These are phyloP conservation scores for Dasyornis broadbenti DNA, from an alignment of 2,113 vertebrate species.

Conservation along the genomic window DNA sequence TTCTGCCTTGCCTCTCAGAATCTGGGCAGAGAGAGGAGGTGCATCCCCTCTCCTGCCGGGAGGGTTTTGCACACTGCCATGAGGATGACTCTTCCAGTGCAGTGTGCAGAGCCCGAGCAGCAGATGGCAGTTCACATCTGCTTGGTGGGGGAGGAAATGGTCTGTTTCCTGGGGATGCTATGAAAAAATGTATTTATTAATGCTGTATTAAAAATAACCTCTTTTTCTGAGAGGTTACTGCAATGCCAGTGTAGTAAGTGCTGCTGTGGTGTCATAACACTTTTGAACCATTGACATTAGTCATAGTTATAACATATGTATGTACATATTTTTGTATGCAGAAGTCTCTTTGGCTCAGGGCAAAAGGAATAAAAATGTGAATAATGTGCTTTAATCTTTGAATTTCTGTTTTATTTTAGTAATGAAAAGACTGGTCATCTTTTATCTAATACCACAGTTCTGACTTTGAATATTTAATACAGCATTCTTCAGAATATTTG, in stretches of 20 bases:
- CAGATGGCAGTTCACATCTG: neutral
- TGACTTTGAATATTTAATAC: slow-evolving; percentile 15
- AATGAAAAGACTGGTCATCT: neutral
- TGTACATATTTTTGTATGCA: neutral
- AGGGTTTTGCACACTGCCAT: neutral
- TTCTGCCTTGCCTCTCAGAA: neutral
- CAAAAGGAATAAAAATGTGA: neutral
- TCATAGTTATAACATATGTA: neutral
- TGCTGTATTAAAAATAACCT: neutral
- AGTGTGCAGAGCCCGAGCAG: neutral
- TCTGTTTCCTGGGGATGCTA: neutral
- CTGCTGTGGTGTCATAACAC: neutral
- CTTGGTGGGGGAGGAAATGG: neutral
- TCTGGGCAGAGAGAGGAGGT: fast-evolving
- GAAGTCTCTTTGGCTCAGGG: neutral
- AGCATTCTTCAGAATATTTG: slow-evolving; percentile 15
- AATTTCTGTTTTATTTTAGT: slow-evolving; percentile 9
- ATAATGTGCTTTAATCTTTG: neutral
- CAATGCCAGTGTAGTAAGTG: neutral
- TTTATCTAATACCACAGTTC: neutral
- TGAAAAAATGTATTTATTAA: neutral
- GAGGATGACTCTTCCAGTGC: neutral
- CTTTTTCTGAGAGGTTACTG: neutral
- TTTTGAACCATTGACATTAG: neutral
- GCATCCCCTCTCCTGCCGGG: fast-evolving